Evolutionary conservation across 2,113 vertebrate species (phyloP), one percentile per base, ranked within the genome.

Genomic region (Hippoglossus stenolepis): DNA sequence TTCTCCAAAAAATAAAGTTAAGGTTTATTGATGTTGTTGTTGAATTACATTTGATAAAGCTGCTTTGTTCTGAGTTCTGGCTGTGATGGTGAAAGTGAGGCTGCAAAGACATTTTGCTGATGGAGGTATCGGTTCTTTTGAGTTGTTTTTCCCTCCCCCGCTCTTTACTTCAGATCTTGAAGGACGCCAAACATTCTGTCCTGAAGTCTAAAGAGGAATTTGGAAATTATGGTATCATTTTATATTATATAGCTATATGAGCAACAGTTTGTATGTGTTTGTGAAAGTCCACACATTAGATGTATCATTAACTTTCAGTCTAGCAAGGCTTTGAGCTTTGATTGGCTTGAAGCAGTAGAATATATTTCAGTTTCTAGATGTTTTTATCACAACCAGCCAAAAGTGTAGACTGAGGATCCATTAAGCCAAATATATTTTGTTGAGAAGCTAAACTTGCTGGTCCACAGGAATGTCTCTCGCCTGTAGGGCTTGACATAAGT

Each of bases 1-100:
- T 49, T 85, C 80, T 74, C 20, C 0, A n/a, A 53, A 40, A 61
- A 76, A 65, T 65, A 65, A 59, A 73, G 40, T 58, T 74, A 35
- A 77, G 77, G 49, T 72, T 85, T 78, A 70, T 71, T 73, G 77
- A 24, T 31, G 1, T 1, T 31, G 31, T 31, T 31, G 85, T 57
- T 86, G 65, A 86, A 85, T 85, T 78, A 66, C 65, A 71, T 84
- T 80, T 89, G 74, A 79, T 89, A 90, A 83, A 82, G 70, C 81
- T 73, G 85, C 73, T 87, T 59, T 78, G 73, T 81, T 64, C 15
- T 49, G 14, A 11, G 38, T 9, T 40, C 11, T 49, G 45, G 45
- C 17, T 49, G 45, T 49, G 45, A 49, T 49, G 45, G 15, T 47
- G 45, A 18, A 35, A 61, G 62, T 18, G 65, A 69, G 63, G 49